Percentiles rank a stretch among this genome's conserved stretches.
phyloP scores from a whole-genome alignment of 2,888 invertebrate genomes.

The Gasteruption jaculator region DNA sequence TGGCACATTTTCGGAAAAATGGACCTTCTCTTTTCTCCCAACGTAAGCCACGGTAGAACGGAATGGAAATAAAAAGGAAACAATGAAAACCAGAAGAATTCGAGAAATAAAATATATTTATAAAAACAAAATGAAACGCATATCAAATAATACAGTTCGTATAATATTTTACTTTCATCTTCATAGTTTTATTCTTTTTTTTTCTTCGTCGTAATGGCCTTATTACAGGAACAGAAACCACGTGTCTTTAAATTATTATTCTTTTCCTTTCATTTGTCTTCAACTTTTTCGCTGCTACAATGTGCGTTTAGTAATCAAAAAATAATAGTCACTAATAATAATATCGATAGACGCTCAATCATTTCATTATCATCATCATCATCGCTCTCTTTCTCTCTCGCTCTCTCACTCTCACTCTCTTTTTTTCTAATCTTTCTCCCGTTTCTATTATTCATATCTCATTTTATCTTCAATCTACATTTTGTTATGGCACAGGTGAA shows the following conservation, averaged over 20 bases:
- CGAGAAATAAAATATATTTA: slow-evolving; percentile 50
- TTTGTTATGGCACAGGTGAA: too few relatives aligned
- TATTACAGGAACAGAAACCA: slow-evolving; percentile 45
- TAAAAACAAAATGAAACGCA: slow-evolving; percentile 49
- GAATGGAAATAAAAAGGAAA: slow-evolving; percentile 13
- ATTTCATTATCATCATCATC: too few relatives aligned
- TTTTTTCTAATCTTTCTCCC: slow-evolving; percentile 6
- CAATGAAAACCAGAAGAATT: slow-evolving; percentile 22
- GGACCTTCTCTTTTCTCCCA: too few relatives aligned
- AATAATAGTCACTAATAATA: slow-evolving; percentile 10
- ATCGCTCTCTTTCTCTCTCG: not conserved
- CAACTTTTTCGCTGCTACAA: slow-evolving; percentile 12
- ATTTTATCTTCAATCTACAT: too few relatives aligned
- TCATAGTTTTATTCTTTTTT: slow-evolving; percentile 19
- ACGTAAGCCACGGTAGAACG: not conserved
- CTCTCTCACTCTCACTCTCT: slow-evolving; percentile 11
- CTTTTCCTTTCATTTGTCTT: slow-evolving; percentile 16
- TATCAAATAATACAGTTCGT: slow-evolving; percentile 48
- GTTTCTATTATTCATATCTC: slow-evolving; percentile 16
- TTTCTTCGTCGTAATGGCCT: slow-evolving; percentile 29
- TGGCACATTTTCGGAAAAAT: too few relatives aligned
- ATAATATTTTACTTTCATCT: slow-evolving; percentile 32
- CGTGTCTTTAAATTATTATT: slow-evolving; percentile 30
- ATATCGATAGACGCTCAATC: not conserved
- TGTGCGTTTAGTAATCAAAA: too few relatives aligned